Base-by-base conservation (phyloP, 1,140 invertebrate genomes). In the Drosophila pectinifera region DNA sequence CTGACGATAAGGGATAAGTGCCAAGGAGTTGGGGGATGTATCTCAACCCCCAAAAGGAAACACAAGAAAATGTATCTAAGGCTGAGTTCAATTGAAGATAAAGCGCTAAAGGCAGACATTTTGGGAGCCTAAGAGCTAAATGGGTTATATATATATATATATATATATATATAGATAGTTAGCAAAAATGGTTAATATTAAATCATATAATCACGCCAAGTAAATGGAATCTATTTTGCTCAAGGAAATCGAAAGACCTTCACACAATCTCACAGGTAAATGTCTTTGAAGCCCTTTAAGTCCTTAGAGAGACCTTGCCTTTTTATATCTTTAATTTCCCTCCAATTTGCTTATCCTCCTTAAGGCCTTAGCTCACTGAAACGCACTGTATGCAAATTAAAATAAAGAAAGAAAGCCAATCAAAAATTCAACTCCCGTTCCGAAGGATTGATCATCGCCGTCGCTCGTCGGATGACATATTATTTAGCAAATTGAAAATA, bases 371-470 rank as follows among this genome's bases (percentile, higher is more conserved):
- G 4, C 11, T 13, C 24, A 14, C 6, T 24, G 43, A 42, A 28
- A 43, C 43, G 8, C 45, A 67, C 59, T 54, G 64, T 55, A 77
- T 48, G 80, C 77, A 82, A 86, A 86, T 73, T 79, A 70, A 86
- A 51, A 14, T 31, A 18, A 51, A 51, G 31, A 80, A 72, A 78
- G 84, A 88, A 88, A 62, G 74, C 75, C 83, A 70, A 83, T 86
- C 72, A 82, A 78, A 77, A 88, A 86, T 86, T 79, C 83, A 86
- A 88, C 79, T 88, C 79, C 83, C 79, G 83, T 86, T 86, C 22
- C 65, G 34, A 49, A 88, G 83, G 83, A 88, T 86, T 86, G 82
- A 86, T 86, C 78, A 70, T 86, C 78, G 74, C 62, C 28, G n/a
- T 46, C 16, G 39, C 58, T 68, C 58, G 65, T 69, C 83, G 80